Conservation (phyloP, 2,888 invertebrate species). For the Acleris literana region DNA sequence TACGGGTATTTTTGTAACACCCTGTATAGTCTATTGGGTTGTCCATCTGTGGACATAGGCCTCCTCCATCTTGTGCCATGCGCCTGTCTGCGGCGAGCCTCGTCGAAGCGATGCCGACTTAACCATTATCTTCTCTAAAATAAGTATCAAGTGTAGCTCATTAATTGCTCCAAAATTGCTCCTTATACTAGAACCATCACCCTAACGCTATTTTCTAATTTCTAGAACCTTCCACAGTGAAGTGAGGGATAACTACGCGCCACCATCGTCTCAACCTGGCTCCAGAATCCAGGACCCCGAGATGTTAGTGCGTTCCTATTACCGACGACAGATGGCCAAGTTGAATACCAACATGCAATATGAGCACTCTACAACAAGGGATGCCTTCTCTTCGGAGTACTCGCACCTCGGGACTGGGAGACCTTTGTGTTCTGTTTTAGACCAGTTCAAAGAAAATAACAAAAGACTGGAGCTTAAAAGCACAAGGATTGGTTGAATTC, state of each 20-base stretch:
- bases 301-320: constrained; percentile 57
- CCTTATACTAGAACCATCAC: neutral
- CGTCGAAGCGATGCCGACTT: too few relatives aligned
- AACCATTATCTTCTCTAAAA: too few relatives aligned
- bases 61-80: too few relatives aligned
- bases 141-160: too few relatives aligned
- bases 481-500: constrained; percentile 21
- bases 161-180: too few relatives aligned
- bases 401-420: constrained; percentile 58
- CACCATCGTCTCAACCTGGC: constrained; percentile 48
- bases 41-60: too few relatives aligned
- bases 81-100: too few relatives aligned
- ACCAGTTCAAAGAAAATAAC: constrained; percentile 61
- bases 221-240: constrained; percentile 71
- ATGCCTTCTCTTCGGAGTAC: constrained; percentile 58
- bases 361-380: constrained; percentile 50
- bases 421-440: constrained; percentile 60
- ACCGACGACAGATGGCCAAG: constrained; percentile 49
- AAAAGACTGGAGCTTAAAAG: constrained; percentile 48
- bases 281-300: constrained; percentile 59
- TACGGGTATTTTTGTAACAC: too few relatives aligned
- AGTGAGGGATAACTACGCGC: constrained; percentile 62
- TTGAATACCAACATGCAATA: constrained; percentile 52
- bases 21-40: too few relatives aligned
- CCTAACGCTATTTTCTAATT: constrained; percentile 28